Evolutionary conservation across 2,113 vertebrate genomes (phyloP).

Genomic region (Scomber colias): DNA sequence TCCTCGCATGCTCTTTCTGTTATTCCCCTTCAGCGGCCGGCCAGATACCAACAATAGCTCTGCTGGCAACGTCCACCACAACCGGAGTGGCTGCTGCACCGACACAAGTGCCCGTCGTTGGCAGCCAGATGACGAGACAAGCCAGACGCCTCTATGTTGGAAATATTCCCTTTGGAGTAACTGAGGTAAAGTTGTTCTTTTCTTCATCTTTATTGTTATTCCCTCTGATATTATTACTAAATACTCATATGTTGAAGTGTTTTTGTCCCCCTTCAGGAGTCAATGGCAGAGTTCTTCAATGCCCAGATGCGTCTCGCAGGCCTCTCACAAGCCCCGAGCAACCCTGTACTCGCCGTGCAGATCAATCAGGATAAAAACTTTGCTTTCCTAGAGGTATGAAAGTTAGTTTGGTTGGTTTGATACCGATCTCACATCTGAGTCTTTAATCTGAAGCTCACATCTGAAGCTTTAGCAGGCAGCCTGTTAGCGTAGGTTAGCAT

Average conservation of each 20-base stretch:
- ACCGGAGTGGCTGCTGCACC: constrained; percentile 75
- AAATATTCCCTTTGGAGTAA: constrained; percentile 85
- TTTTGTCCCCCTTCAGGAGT: constrained; percentile 71
- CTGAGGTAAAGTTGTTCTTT: constrained; percentile 64
- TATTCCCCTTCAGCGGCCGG: constrained; percentile 67
- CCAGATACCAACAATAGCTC: constrained; percentile 82
- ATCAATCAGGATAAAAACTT: constrained; percentile 88
- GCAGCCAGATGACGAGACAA: constrained; percentile 86
- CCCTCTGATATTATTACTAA: not conserved
- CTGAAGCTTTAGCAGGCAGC: not conserved
- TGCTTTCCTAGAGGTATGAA: constrained; percentile 83
- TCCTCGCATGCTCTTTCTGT: not conserved
- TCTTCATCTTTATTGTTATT: not conserved
- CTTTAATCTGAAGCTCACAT: not conserved
- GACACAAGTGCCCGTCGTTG: constrained; percentile 80
- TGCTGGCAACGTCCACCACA: constrained; percentile 77
- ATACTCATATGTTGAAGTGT: not conserved
- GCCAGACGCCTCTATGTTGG: constrained; percentile 86
- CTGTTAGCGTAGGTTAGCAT: not conserved
- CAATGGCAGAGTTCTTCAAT: constrained; percentile 87
- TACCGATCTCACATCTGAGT: not conserved
- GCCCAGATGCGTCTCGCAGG: constrained; percentile 86
- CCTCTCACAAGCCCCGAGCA: constrained; percentile 82
- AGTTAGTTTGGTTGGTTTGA: not conserved
- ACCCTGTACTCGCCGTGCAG: constrained; percentile 85